These are phyloP conservation scores for Hirtodrosophila duncani DNA, from an alignment of 2,888 invertebrate genomes.

Conservation along the genomic window DNA sequence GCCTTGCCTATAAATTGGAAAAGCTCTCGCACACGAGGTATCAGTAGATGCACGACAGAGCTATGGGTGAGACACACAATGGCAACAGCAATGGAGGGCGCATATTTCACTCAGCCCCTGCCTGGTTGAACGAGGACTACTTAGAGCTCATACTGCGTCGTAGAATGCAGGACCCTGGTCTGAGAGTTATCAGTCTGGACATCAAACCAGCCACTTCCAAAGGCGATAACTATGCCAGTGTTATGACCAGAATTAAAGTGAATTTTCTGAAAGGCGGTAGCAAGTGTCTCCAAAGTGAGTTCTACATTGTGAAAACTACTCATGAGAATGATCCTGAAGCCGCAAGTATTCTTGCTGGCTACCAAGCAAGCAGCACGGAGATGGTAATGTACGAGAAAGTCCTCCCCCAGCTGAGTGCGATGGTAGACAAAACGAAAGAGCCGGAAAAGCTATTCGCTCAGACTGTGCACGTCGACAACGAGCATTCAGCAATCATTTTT, in stretches of 20 bases:
- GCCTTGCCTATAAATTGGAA: too few species aligned
- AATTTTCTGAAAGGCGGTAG: slow-evolving; percentile 14
- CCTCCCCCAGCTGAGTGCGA: slow-evolving; percentile 46
- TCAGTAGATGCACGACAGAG: too few species aligned
- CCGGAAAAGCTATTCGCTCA: slow-evolving; percentile 56
- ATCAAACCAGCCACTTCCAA: slow-evolving; percentile 61
- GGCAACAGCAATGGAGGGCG: too few species aligned
- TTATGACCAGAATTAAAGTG: slow-evolving; percentile 56
- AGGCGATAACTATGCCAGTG: slow-evolving; percentile 73
- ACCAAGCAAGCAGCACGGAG: slow-evolving; percentile 56
- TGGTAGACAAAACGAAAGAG: slow-evolving; percentile 37
- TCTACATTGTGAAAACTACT: slow-evolving; percentile 57
- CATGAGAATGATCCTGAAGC: slow-evolving; percentile 51
- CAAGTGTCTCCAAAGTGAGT: slow-evolving; percentile 24
- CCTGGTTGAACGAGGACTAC: slow-evolving; percentile 67
- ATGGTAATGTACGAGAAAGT: slow-evolving; percentile 66
- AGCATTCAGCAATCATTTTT: slow-evolving; percentile 56
- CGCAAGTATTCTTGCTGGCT: slow-evolving; percentile 37
- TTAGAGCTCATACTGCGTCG: slow-evolving; percentile 49
- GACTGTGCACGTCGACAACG: slow-evolving; percentile 57
- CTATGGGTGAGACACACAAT: too few species aligned
- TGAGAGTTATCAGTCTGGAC: slow-evolving; percentile 46
- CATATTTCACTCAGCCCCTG: slow-evolving; percentile 49
- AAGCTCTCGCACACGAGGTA: too few species aligned
- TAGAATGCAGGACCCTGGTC: slow-evolving; percentile 45